These are phyloP conservation scores for Brienomyrus brachyistius DNA, from an alignment of 2,113 vertebrate species.

Conservation along the genomic window DNA sequence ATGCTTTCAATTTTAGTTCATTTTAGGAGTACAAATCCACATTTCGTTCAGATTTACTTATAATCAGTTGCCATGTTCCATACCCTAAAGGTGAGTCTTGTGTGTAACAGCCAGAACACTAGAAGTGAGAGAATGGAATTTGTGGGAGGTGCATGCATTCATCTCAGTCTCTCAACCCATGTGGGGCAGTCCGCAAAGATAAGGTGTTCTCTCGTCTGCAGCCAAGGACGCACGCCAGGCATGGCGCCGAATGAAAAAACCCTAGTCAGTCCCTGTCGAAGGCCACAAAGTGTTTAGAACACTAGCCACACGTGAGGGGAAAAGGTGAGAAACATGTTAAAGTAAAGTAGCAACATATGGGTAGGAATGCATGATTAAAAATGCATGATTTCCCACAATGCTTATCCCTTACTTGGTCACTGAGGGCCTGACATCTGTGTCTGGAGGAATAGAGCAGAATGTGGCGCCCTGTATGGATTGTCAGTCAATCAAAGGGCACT, in stretches of 20 bases:
- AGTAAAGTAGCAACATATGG: neutral
- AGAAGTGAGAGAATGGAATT: neutral
- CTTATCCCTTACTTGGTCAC: neutral
- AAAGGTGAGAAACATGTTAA: neutral
- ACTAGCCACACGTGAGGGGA: neutral
- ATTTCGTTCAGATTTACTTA: neutral
- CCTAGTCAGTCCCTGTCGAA: neutral
- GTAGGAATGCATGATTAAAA: neutral
- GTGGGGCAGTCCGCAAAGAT: neutral
- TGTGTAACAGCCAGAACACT: neutral
- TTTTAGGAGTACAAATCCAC: neutral
- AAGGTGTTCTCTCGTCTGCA: neutral
- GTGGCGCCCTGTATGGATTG: neutral
- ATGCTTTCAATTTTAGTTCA: neutral
- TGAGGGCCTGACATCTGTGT: neutral
- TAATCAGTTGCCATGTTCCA: neutral
- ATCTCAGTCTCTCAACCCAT: neutral
- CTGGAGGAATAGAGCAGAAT: neutral
- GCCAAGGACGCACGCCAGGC: neutral
- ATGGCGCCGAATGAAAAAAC: neutral
- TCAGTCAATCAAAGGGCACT: neutral
- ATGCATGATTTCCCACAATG: neutral
- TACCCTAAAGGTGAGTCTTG: neutral
- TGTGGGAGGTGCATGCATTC: neutral
- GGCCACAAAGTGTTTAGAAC: neutral